Percentiles rank a stretch among this genome's conserved stretches.
Conservation (phyloP, 2,888 invertebrate genomes). For the Pristionchus fissidentatus region DNA sequence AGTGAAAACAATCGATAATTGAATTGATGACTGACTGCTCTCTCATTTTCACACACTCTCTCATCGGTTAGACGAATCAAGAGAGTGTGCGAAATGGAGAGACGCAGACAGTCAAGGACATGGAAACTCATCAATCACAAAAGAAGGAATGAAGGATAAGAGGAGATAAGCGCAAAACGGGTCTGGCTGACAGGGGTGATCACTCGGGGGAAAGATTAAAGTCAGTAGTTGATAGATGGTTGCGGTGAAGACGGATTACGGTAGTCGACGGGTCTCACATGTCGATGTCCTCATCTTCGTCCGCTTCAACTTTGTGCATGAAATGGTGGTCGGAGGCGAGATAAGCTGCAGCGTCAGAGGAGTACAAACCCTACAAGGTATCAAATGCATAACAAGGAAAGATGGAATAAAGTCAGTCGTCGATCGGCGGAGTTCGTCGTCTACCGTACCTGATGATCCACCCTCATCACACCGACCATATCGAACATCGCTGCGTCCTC, state of each 20-base stretch:
- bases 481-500: slow-evolving; percentile 19
- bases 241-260: neutral
- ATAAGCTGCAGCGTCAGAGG: neutral
- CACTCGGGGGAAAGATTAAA: slow-evolving; percentile 31
- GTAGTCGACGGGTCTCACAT: slow-evolving; percentile 25
- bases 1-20: slow-evolving; percentile 33
- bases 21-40: neutral
- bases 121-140: slow-evolving; percentile 41
- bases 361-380: neutral
- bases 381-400: neutral
- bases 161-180: slow-evolving; percentile 37
- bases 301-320: slow-evolving; percentile 8
- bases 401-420: neutral
- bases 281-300: neutral
- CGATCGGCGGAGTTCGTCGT: neutral
- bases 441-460: slow-evolving; percentile 32
- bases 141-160: slow-evolving; percentile 16
- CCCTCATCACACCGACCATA: neutral
- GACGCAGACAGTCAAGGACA: slow-evolving; percentile 32
- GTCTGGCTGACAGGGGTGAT: slow-evolving; percentile 13
- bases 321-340: slow-evolving; percentile 7
- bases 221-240: slow-evolving; percentile 17
- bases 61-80: too few species aligned
- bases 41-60: neutral
- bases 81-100: slow-evolving; percentile 3